Conservation (phyloP, 2,797 vertebrate genomes). For the Gymnothorax javanicus region DNA sequence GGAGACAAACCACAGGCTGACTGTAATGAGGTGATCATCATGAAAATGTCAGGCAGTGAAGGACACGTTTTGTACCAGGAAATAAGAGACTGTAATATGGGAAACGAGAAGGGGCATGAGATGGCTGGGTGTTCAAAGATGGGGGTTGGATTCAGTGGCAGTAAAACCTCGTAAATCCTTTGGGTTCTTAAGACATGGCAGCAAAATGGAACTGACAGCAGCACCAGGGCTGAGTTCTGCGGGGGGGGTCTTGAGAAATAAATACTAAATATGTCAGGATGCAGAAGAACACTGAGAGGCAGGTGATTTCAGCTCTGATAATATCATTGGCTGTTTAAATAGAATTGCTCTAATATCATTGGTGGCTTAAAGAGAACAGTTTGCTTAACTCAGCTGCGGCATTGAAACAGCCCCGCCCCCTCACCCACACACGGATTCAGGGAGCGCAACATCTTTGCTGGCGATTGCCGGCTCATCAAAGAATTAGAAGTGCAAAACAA, state of each 20-base stretch:
- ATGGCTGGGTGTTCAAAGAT: neutral
- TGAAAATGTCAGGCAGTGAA: constrained; percentile 19
- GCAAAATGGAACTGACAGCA: constrained; percentile 32
- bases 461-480: neutral
- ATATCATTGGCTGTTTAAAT: constrained; percentile 75
- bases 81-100: neutral
- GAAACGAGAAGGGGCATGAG: neutral
- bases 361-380: constrained; percentile 71
- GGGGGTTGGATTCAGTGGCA: neutral
- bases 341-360: constrained; percentile 60
- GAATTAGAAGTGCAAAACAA: too few relatives aligned
- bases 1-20: neutral
- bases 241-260: neutral
- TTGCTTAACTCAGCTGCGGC: constrained; percentile 23
- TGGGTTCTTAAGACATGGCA: constrained; percentile 6
- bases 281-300: constrained; percentile 2
- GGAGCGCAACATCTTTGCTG: constrained; percentile 51
- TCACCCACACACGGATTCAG: neutral
- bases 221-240: constrained; percentile 13
- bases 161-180: constrained; percentile 21
- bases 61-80: neutral
- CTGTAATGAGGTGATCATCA: neutral
- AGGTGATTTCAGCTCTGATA: constrained; percentile 6
- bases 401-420: neutral
- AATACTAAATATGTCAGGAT: constrained; percentile 16